Base-by-base conservation (phyloP, 2,797 vertebrate genomes). In the Oophaga sylvatica region DNA sequence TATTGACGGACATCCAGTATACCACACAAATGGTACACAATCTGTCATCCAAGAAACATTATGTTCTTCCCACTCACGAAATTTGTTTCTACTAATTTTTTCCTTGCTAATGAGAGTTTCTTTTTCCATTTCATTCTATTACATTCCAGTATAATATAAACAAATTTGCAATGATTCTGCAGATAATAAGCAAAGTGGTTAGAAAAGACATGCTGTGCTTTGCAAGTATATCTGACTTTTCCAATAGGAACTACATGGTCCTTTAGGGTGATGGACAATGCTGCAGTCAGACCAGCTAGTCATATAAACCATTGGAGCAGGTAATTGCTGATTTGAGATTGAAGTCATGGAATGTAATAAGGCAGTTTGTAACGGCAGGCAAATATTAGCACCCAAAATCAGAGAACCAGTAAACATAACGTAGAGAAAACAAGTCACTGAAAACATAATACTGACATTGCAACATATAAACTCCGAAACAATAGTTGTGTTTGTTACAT, bases 381-480 rank as follows among this genome's bases (percentile, higher is more conserved):
- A 94, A 70, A 15, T 56, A 89, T 88, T 89, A 82, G 63, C 80
- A 92, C 92, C 91, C 91, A 84, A 91, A 92, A 92, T 90, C 77
- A 90, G 87, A 90, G 19, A 84, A 91, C 83, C 86, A 68, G 91
- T 92, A 90, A 94, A 94, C 92, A 92, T 92, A 88, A 80, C 90
- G 91, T 87, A 89, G 90, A 92, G 53, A 80, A 90, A 90, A 92
- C 92, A 92, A 85, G 90, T 90, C 91, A 93, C 91, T 90, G 84
- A 93, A 91, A 90, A 94, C 48, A 94, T 94, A 96, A 96, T 93
- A 93, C 95, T 94, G 91, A 93, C 92, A 92, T 93, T 93, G 92
- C 93, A 95, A 91, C 94, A 94, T 94, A 95, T 4, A 93, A 96
- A 92, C 95, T 96, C 96, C 94, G 96, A 96, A 96, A 93, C 89